These are phyloP conservation scores for Atethmia centrago DNA, from an alignment of 2,888 invertebrate species.

Conservation along the genomic window DNA sequence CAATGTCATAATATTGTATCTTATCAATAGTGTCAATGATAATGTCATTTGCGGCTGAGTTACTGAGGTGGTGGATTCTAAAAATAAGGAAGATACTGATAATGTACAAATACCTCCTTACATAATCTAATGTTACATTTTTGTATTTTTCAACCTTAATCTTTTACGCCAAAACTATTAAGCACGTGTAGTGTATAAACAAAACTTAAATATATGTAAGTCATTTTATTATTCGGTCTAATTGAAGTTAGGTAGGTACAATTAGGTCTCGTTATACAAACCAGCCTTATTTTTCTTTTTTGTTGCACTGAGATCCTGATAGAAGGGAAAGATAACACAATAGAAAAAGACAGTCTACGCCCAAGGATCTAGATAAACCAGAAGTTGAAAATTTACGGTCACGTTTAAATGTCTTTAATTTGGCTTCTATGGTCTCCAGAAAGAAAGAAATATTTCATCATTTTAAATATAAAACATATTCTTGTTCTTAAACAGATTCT, in stretches of 20 bases:
- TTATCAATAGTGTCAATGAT: slow-evolving; percentile 74
- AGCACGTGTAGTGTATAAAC: background rate
- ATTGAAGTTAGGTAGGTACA: background rate
- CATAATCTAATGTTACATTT: slow-evolving; percentile 2
- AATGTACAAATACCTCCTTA: slow-evolving; percentile 19
- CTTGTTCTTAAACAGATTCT: background rate
- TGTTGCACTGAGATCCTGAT: slow-evolving; percentile 3
- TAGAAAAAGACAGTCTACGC: slow-evolving; percentile 4
- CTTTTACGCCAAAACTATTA: background rate
- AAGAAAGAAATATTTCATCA: background rate
- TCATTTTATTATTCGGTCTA: background rate
- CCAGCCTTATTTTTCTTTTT: background rate
- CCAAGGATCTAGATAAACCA: slow-evolving; percentile 15
- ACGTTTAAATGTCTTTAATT: slow-evolving; percentile 13
- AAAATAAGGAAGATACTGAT: slow-evolving; percentile 48
- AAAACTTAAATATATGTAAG: background rate
- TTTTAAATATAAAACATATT: background rate
- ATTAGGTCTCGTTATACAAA: background rate
- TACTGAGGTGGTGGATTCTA: slow-evolving; percentile 37
- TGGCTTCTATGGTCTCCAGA: slow-evolving; percentile 3
- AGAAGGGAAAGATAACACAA: background rate
- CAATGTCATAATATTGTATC: slow-evolving; percentile 75
- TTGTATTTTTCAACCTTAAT: background rate
- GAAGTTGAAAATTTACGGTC: slow-evolving; percentile 12
- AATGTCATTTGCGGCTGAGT: slow-evolving; percentile 60